phyloP scores from a whole-genome alignment of 2,797 vertebrate species.

The Poeciliopsis presidionis region DNA sequence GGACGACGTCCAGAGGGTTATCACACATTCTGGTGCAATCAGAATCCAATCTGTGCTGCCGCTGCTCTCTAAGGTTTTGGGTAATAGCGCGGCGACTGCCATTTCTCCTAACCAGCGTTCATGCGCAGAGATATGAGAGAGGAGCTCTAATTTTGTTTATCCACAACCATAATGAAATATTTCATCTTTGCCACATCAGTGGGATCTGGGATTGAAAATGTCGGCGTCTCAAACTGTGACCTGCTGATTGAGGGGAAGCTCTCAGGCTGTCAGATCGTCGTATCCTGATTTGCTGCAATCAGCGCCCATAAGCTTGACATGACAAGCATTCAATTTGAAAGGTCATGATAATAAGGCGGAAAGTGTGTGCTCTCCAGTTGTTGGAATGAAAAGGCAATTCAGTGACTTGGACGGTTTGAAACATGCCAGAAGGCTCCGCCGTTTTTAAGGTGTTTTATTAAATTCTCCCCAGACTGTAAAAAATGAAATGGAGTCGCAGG shows the following conservation, averaged over 20 bases:
- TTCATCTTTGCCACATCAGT: slow-evolving; percentile 66
- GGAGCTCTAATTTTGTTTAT: slow-evolving; percentile 62
- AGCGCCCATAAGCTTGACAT: slow-evolving; percentile 31
- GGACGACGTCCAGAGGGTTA: neutral
- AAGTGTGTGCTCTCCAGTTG: slow-evolving; percentile 30
- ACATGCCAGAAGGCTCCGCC: neutral
- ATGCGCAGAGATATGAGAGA: slow-evolving; percentile 41
- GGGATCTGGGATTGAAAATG: slow-evolving; percentile 58
- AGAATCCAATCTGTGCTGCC: slow-evolving; percentile 46
- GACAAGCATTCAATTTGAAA: slow-evolving; percentile 53
- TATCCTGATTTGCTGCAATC: slow-evolving; percentile 46
- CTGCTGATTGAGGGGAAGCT: slow-evolving; percentile 48
- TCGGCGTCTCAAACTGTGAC: slow-evolving; percentile 50
- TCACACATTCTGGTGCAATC: slow-evolving; percentile 31
- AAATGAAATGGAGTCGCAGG: neutral
- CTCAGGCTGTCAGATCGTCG: slow-evolving; percentile 37
- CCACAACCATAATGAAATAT: slow-evolving; percentile 69
- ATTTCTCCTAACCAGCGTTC: slow-evolving; percentile 26
- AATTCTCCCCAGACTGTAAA: slow-evolving; percentile 24
- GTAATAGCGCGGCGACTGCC: slow-evolving; percentile 53
- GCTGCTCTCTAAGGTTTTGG: slow-evolving; percentile 51
- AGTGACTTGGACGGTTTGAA: slow-evolving; percentile 22
- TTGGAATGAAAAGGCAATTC: slow-evolving; percentile 20
- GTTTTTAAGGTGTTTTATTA: slow-evolving; percentile 30
- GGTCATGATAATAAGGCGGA: slow-evolving; percentile 42